A percentile compares a stretch with the other conserved stretches of the same genome.
These are phyloP conservation scores for Pelochelys cantorii DNA, from an alignment of 2,797 vertebrate species.

Conservation along the genomic window DNA sequence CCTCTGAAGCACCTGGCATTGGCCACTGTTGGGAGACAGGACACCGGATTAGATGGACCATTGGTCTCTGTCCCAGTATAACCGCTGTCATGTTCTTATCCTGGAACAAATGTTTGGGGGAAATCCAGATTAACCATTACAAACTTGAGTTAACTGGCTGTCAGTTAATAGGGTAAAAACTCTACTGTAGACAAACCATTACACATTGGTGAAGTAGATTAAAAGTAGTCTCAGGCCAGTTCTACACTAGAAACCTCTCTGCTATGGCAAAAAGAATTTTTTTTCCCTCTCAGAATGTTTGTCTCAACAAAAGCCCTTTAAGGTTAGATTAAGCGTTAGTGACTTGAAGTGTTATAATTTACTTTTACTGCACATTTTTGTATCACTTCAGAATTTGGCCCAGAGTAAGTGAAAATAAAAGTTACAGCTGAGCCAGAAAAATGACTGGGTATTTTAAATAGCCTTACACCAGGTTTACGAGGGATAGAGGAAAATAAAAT, in stretches of 20 bases:
- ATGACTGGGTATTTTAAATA: background rate
- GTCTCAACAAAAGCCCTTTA: background rate
- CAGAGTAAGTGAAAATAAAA: background rate
- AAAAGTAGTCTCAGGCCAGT: background rate
- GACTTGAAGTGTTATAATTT: background rate
- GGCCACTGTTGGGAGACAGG: background rate
- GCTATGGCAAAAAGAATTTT: background rate
- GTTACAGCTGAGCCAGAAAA: background rate
- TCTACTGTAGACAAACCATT: background rate
- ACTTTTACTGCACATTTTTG: background rate
- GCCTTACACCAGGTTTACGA: accelerated
- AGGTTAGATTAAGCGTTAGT: background rate
- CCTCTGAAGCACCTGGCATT: background rate
- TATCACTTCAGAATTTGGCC: background rate
- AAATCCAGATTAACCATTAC: too few species aligned
- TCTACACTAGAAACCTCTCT: background rate
- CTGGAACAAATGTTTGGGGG: too few species aligned
- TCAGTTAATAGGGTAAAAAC: background rate
- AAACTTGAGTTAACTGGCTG: background rate
- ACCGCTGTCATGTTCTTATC: background rate
- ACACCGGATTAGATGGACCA: background rate
- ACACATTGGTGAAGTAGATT: background rate
- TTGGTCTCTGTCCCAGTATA: background rate
- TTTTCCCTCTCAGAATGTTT: background rate
- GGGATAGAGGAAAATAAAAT: background rate